Conservation (phyloP, 2,888 invertebrate genomes). For the Torymus texanus region DNA sequence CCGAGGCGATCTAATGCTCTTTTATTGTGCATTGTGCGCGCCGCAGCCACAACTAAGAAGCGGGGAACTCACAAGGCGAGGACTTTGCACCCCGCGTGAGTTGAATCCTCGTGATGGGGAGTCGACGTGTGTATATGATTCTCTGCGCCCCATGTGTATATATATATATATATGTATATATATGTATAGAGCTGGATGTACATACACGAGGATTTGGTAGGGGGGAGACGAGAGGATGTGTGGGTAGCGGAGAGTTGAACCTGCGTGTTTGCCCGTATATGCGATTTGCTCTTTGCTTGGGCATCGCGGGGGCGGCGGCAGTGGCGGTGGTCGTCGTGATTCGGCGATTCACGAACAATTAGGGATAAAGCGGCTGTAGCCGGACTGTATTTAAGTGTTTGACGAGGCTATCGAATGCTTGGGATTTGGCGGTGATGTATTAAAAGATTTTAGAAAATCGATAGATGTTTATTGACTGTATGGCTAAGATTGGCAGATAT, state of each 20-base stretch:
- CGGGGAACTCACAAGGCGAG: conserved; percentile 58
- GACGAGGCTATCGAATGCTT: conserved; percentile 17
- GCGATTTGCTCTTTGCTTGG: conserved; percentile 35
- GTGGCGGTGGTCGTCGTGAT: conserved; percentile 2
- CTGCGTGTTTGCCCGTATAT: conserved; percentile 43
- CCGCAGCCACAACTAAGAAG: conserved; percentile 57
- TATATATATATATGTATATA: conserved; percentile 6
- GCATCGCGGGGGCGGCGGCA: not conserved
- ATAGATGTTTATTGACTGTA: too few relatives aligned
- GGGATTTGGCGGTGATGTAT: too few relatives aligned
- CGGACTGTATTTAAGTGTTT: conserved; percentile 29
- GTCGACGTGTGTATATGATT: conserved; percentile 44
- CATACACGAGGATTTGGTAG: too few relatives aligned
- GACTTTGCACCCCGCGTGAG: conserved; percentile 50
- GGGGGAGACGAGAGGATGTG: too few relatives aligned
- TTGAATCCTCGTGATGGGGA: conserved; percentile 53
- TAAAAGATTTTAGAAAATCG: conserved; percentile 11
- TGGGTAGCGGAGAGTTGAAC: conserved; percentile 19
- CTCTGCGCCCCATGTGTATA: not conserved
- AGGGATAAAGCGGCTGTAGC: conserved; percentile 11
- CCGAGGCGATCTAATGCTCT: conserved; percentile 74
- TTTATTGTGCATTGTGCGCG: conserved; percentile 74
- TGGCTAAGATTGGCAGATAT: too few relatives aligned
- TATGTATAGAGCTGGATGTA: not conserved
- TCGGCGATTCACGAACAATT: conserved; percentile 39